phyloP scores from a whole-genome alignment of 1,140 invertebrate genomes.

The Achroia grisella region DNA sequence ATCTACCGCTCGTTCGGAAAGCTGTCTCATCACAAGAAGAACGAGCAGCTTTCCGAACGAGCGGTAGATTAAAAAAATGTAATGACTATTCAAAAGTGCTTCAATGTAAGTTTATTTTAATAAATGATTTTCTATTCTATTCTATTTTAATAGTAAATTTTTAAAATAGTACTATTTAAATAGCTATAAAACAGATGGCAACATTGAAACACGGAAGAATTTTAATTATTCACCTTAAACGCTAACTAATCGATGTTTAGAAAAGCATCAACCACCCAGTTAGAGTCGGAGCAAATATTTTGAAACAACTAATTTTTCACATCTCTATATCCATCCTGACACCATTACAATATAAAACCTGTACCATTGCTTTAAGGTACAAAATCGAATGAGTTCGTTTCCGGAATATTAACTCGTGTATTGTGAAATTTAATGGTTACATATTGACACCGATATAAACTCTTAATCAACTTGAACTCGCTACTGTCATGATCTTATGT shows the following conservation, averaged over 20 bases:
- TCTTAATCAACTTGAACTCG: slow-evolving; percentile 31
- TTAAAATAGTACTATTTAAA: neutral
- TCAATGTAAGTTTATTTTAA: too few relatives aligned
- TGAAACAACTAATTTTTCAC: neutral
- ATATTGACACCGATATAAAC: slow-evolving; percentile 16
- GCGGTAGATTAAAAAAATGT: too few relatives aligned
- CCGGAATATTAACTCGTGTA: neutral
- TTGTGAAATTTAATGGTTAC: slow-evolving; percentile 9
- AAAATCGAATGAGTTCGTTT: neutral
- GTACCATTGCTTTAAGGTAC: neutral
- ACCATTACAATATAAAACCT: neutral
- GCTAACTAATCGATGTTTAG: slow-evolving; percentile 3
- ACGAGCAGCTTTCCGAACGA: too few relatives aligned
- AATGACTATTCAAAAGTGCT: too few relatives aligned
- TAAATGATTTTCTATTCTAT: too few relatives aligned
- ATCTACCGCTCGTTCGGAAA: too few relatives aligned
- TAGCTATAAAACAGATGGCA: neutral
- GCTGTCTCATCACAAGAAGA: too few relatives aligned
- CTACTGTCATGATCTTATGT: slow-evolving; percentile 24
- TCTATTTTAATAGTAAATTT: too few relatives aligned
- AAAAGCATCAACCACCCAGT: neutral
- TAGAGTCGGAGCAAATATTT: neutral
- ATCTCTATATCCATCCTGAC: neutral
- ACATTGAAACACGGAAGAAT: too few relatives aligned
- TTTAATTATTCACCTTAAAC: neutral